These are phyloP conservation scores for Drosophila ohnishii DNA, from an alignment of 1,140 invertebrate genomes.

Conservation along the genomic window DNA sequence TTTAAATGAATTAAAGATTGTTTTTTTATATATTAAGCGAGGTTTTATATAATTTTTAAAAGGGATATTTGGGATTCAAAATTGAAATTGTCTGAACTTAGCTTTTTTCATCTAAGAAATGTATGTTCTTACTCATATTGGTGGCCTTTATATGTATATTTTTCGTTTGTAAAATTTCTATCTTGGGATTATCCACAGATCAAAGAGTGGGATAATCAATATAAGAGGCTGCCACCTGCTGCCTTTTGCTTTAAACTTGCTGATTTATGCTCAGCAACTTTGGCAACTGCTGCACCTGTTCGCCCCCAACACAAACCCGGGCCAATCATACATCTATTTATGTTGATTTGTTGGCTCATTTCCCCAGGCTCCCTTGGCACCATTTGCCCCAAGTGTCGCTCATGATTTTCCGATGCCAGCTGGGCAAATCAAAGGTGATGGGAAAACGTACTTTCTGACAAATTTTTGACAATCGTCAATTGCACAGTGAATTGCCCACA, in stretches of 20 bases:
- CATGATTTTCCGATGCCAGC: conserved; percentile 10
- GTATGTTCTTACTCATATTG: background rate
- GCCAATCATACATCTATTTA: conserved; percentile 69
- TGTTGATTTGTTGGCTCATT: conserved; percentile 71
- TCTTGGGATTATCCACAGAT: conserved; percentile 15
- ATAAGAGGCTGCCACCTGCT: conserved; percentile 10
- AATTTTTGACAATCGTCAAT: conserved; percentile 79
- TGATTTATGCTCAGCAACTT: conserved; percentile 60
- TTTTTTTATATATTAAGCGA: no score
- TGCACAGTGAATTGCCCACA: conserved; percentile 47
- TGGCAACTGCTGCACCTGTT: conserved; percentile 36
- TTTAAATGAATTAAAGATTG: background rate
- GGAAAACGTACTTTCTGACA: conserved; percentile 63
- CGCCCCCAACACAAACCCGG: conserved; percentile 11
- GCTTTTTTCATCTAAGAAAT: no score
- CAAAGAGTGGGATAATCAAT: conserved; percentile 37
- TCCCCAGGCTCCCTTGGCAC: conserved; percentile 12
- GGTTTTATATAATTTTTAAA: no score
- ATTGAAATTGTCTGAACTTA: no score
- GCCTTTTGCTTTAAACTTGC: conserved; percentile 27
- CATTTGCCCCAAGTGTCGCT: conserved; percentile 45
- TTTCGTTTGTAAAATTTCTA: background rate
- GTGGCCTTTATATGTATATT: background rate
- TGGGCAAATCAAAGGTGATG: conserved; percentile 54
- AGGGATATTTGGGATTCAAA: no score